A percentile compares a stretch with the other conserved stretches of the same genome.
Evolutionary conservation across 2,113 vertebrate species (phyloP).

Genomic region (Poeciliopsis prolifica): DNA sequence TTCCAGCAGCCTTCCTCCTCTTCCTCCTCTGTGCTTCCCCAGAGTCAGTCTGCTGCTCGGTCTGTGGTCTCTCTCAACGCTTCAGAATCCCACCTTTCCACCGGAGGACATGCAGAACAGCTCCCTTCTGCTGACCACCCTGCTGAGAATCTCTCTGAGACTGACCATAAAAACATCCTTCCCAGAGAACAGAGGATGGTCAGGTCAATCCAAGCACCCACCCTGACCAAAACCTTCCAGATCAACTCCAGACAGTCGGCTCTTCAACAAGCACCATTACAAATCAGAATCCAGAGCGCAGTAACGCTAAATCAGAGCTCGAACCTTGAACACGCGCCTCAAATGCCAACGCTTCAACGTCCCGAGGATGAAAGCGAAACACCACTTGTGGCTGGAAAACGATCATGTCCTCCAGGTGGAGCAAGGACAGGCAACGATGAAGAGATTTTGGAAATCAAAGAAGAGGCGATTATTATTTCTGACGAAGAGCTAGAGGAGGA

Average conservation of each 20-base stretch:
- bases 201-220: slow-evolving; percentile 45
- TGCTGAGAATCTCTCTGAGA: slow-evolving; percentile 25
- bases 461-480: slow-evolving; percentile 93
- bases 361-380: slow-evolving; percentile 4
- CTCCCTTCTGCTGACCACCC: slow-evolving; percentile 4
- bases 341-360: slow-evolving; percentile 3
- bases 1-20: slow-evolving; percentile 72
- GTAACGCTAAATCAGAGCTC: slow-evolving; percentile 41
- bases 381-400: slow-evolving; percentile 14
- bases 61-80: slow-evolving; percentile 41
- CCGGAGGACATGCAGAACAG: slow-evolving; percentile 32
- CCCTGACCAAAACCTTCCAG: slow-evolving; percentile 31
- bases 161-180: slow-evolving; percentile 15
- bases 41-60: slow-evolving; percentile 46
- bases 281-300: slow-evolving; percentile 55
- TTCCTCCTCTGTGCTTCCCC: slow-evolving; percentile 54
- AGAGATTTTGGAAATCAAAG: slow-evolving; percentile 80
- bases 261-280: slow-evolving; percentile 24
- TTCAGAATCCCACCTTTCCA: slow-evolving; percentile 47
- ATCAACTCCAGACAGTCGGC: slow-evolving; percentile 7
- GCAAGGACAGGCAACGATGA: slow-evolving; percentile 28
- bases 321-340: slow-evolving; percentile 7
- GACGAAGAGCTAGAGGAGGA: slow-evolving; percentile 85
- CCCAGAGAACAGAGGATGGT: slow-evolving; percentile 42
- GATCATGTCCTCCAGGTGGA: background rate